Percentiles rank a stretch among this genome's conserved stretches.
These are phyloP conservation scores for Torymus texanus DNA, from an alignment of 2,888 invertebrate genomes.

Conservation along the genomic window DNA sequence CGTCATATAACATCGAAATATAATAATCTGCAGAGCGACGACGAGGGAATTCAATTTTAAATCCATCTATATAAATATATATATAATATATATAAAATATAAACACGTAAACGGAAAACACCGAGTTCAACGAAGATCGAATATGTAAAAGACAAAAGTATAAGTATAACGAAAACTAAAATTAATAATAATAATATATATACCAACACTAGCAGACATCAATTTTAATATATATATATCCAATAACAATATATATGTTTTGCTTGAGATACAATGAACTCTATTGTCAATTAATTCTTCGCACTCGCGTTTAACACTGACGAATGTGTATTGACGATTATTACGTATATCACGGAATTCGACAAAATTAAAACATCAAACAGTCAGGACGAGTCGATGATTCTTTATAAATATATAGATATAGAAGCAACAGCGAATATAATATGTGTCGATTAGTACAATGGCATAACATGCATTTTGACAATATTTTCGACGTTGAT, in stretches of 20 bases:
- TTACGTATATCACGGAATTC: background rate
- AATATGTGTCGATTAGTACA: background rate
- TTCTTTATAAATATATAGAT: slow-evolving; percentile 14
- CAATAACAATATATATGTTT: too few species aligned
- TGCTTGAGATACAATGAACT: too few species aligned
- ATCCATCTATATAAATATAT: slow-evolving; percentile 12
- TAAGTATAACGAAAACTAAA: too few species aligned
- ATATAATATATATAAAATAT: background rate
- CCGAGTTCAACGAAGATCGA: too few species aligned
- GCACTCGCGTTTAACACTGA: too few species aligned
- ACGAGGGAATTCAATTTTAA: slow-evolving; percentile 21
- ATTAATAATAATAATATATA: too few species aligned
- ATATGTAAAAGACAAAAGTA: background rate
- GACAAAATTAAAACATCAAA: slow-evolving; percentile 32
- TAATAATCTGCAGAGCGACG: slow-evolving; percentile 43
- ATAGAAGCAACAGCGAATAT: slow-evolving; percentile 39
- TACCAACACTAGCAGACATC: too few species aligned
- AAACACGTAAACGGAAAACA: background rate
- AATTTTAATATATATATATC: too few species aligned
- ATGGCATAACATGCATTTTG: background rate
- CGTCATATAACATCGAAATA: slow-evolving; percentile 58
- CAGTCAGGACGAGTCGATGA: slow-evolving; percentile 16
- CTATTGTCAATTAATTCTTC: too few species aligned
- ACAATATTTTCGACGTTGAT: background rate
- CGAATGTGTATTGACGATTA: too few species aligned